Conservation (phyloP, 2,888 invertebrate species). For the Xanthorhoe designata region DNA sequence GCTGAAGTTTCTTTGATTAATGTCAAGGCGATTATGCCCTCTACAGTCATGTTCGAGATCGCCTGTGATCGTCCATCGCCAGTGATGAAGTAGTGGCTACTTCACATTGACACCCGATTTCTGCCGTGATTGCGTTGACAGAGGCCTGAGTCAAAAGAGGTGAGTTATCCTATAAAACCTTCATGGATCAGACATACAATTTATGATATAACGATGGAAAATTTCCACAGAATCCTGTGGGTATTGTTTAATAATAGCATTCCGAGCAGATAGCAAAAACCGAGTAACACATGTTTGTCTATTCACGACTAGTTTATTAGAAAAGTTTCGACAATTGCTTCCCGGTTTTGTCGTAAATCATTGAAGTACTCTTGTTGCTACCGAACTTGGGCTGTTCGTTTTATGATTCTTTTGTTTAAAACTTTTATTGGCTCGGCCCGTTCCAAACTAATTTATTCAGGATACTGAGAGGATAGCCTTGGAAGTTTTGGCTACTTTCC, state of each 20-base stretch:
- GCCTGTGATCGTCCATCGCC: too few relatives aligned
- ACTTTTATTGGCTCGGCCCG: constrained; percentile 81
- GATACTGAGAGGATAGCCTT: constrained; percentile 70
- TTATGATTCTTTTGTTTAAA: constrained; percentile 85
- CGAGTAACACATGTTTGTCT: constrained; percentile 71
- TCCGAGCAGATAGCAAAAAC: constrained; percentile 39
- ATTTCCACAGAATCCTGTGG: neutral
- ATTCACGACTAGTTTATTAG: constrained; percentile 78
- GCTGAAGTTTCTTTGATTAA: too few relatives aligned
- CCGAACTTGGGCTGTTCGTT: constrained; percentile 76
- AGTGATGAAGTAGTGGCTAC: too few relatives aligned
- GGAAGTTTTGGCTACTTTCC: constrained; percentile 68
- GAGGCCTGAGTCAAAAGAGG: too few relatives aligned
- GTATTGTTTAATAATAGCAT: constrained; percentile 4
- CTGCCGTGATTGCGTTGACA: too few relatives aligned
- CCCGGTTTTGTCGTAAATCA: constrained; percentile 79
- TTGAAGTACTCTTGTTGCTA: constrained; percentile 77
- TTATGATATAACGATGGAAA: neutral
- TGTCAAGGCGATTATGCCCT: too few relatives aligned
- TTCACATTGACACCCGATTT: too few relatives aligned
- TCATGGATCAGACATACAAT: too few relatives aligned
- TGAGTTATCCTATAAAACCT: too few relatives aligned
- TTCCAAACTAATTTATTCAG: constrained; percentile 84
- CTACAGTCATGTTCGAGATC: too few relatives aligned
- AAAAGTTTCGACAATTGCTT: constrained; percentile 79